A percentile compares a stretch with the other conserved stretches of the same genome.
phyloP scores from a whole-genome alignment of 2,113 vertebrate species.

The Xenotilapia longispinis region DNA sequence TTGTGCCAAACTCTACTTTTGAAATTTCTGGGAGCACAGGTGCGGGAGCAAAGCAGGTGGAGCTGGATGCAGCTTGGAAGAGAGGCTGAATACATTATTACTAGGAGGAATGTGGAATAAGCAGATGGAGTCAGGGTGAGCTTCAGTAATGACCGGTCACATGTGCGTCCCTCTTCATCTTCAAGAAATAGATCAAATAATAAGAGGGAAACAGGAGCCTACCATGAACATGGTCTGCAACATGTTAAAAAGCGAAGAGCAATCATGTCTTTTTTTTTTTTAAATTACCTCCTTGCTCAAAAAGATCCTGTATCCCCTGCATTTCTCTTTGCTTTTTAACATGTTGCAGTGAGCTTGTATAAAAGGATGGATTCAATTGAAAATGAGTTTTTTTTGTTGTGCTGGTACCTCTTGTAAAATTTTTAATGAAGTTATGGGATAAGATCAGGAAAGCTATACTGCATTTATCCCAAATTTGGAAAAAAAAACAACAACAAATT shows the following conservation, averaged over 20 bases:
- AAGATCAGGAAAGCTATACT: neutral
- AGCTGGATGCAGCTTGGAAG: neutral
- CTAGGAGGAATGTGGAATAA: neutral
- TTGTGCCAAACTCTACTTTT: neutral
- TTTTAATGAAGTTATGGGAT: neutral
- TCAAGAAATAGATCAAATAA: neutral
- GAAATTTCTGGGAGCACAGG: neutral
- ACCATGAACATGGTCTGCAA: neutral
- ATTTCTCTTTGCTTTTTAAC: neutral
- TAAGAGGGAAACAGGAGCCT: neutral
- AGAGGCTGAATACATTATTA: neutral
- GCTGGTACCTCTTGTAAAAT: rapidly evolving
- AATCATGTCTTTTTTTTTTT: neutral
- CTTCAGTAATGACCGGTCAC: neutral
- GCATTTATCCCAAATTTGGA: neutral
- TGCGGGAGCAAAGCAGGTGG: neutral
- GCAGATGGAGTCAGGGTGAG: neutral
- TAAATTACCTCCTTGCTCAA: neutral
- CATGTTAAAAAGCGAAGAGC: neutral
- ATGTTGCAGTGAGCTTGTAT: neutral
- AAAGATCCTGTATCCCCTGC: neutral
- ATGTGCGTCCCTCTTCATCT: neutral
- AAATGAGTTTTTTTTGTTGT: rapidly evolving
- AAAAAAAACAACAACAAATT: neutral
- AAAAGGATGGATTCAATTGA: neutral